Evolutionary conservation across 2,888 invertebrate genomes (phyloP).

Genomic region (Loripinus fragilis): DNA sequence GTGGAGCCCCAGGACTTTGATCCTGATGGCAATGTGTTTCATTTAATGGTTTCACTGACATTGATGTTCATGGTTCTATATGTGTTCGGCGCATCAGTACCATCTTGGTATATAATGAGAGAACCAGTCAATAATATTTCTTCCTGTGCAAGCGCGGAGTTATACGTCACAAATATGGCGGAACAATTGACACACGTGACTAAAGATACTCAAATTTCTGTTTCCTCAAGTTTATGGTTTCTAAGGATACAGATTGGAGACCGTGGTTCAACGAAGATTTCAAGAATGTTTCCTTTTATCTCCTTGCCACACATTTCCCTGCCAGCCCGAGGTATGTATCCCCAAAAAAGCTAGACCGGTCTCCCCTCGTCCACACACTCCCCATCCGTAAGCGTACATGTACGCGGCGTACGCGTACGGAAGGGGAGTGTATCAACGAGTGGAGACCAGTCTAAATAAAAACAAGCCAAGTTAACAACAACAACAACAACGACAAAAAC

Average conservation of each 20-base stretch:
- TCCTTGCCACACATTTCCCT: not conserved
- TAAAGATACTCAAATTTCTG: not conserved
- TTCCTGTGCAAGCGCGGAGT: slow-evolving; percentile 38
- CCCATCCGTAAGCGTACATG: no score
- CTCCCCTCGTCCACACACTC: no score
- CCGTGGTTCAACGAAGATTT: not conserved
- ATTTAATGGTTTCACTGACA: slow-evolving; percentile 32
- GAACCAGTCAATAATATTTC: slow-evolving; percentile 38
- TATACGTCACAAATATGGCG: slow-evolving; percentile 31
- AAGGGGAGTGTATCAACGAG: no score
- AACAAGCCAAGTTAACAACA: no score
- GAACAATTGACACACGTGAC: slow-evolving; percentile 12
- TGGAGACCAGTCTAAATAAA: no score
- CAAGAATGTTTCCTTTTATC: not conserved
- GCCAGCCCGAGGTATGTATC: not conserved
- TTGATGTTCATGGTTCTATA: slow-evolving; percentile 35
- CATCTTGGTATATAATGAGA: slow-evolving; percentile 45
- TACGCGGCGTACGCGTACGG: no score
- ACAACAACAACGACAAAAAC: no score
- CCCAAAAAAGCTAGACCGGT: no score
- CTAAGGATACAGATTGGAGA: slow-evolving; percentile 13
- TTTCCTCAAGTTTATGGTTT: slow-evolving; percentile 44
- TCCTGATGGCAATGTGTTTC: slow-evolving; percentile 47
- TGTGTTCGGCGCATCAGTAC: slow-evolving; percentile 32
- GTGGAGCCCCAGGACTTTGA: slow-evolving; percentile 2